Base-by-base conservation (phyloP, 1,140 invertebrate genomes). In the Drosophila asahinai region DNA sequence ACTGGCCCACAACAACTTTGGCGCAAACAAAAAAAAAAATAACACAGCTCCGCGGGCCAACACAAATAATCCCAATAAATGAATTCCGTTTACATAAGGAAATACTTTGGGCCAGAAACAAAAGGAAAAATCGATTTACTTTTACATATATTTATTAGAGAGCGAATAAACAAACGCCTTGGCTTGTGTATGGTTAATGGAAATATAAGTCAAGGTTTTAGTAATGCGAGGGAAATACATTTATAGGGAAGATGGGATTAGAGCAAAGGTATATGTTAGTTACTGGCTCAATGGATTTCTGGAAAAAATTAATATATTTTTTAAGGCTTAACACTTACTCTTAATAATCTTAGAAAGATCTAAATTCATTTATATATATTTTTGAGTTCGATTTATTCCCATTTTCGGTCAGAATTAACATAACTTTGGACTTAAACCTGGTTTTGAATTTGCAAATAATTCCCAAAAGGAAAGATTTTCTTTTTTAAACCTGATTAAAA, bases 81-180 rank as follows among this genome's bases (percentile, higher is more conserved):
- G 54, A 81, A 87, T 57, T 74, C 30, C 51, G 70, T 70, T 78
- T 80, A 87, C 62, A 87, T 73, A 84, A 65, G 62, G 61, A 81
- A 72, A 65, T 82, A 83, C 54, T 80, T 83, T 52, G 45, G 40
- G 33, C 49, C 71, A 67, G 22, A 68, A 64, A 67, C 55, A 77
- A 52, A 81, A 47, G 48, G 54, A 65, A 54, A 76, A 59, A 77
- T 77, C 74, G 73, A 76, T 77, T 66, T 59, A 51, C 43, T 77
- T 70, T 43, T 51, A 43, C 54, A 73, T 72, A 49, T 36, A 73
- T 66, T 66, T 66, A 67, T 73, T 51, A 19, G 19, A 1, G 0
- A 30, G 19, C 11, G 33, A 22, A 60, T 51, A 71, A 60, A 17
- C 30, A 52, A 2, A 14, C 30, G 38, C 19, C 27, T 72, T 27